phyloP scores from a whole-genome alignment of 2,113 vertebrate genomes.

The Phrynosoma platyrhinos region DNA sequence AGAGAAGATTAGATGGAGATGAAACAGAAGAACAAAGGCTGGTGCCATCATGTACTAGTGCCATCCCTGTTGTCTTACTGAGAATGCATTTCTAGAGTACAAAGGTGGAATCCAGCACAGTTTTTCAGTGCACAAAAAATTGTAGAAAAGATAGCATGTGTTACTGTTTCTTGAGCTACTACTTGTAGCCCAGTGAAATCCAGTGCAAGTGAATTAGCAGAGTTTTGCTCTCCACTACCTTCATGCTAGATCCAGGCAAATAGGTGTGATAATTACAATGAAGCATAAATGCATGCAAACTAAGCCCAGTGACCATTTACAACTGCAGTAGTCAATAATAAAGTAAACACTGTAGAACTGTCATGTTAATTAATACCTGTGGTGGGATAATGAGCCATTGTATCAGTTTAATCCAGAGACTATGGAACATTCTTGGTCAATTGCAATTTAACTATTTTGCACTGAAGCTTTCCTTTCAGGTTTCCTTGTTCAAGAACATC shows the following conservation, averaged over 20 bases:
- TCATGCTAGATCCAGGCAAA: background rate
- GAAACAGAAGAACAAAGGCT: background rate
- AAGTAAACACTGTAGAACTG: background rate
- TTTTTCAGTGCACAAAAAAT: too few species aligned
- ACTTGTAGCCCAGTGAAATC: too few species aligned
- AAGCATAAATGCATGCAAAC: background rate
- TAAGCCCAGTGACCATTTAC: background rate
- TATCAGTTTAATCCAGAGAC: conserved; percentile 4
- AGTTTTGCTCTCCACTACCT: too few species aligned
- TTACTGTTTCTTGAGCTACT: too few species aligned
- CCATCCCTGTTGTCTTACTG: too few species aligned
- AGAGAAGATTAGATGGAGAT: background rate
- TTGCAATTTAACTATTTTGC: background rate
- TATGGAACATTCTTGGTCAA: background rate
- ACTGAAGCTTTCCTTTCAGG: background rate
- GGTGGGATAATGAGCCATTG: background rate
- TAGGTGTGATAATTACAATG: background rate
- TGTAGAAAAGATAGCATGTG: too few species aligned
- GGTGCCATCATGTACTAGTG: too few species aligned
- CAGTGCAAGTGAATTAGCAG: too few species aligned
- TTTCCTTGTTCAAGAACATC: background rate
- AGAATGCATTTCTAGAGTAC: too few species aligned
- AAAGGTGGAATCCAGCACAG: too few species aligned
- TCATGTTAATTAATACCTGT: background rate
- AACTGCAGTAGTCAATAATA: background rate